These are phyloP conservation scores for Deroplatys truncata DNA, from an alignment of 2,888 invertebrate genomes.

Conservation along the genomic window DNA sequence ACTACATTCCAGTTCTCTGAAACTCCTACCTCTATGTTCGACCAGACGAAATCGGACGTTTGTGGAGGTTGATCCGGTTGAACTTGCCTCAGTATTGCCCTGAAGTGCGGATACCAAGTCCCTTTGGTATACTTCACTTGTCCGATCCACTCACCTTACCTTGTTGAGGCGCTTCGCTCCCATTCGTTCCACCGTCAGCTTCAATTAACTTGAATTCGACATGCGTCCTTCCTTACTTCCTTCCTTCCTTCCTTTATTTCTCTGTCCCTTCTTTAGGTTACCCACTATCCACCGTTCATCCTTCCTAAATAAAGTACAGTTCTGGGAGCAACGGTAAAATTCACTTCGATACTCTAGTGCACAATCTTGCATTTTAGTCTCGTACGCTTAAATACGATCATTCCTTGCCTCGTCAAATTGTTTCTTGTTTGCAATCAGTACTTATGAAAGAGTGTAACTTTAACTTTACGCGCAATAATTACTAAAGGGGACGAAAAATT, in stretches of 20 bases:
- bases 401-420: too few species aligned
- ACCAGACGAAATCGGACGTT: background rate
- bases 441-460: too few species aligned
- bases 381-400: too few species aligned
- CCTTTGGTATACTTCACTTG: background rate
- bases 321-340: background rate
- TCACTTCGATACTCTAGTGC: background rate
- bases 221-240: background rate
- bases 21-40: too few species aligned
- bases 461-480: too few species aligned
- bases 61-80: background rate
- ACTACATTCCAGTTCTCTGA: too few species aligned
- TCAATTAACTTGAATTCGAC: constrained; percentile 18
- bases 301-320: background rate
- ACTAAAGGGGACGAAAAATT: too few species aligned
- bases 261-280: background rate
- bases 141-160: background rate
- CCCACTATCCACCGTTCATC: background rate
- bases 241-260: background rate
- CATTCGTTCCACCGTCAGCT: constrained; percentile 15
- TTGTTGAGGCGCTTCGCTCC: background rate
- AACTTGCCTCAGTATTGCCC: background rate
- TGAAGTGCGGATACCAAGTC: background rate
- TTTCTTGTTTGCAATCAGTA: too few species aligned
- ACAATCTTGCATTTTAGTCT: too few species aligned